These are phyloP conservation scores for Sturnira hondurensis DNA, from an alignment of 2,113 vertebrate species.

Conservation along the genomic window DNA sequence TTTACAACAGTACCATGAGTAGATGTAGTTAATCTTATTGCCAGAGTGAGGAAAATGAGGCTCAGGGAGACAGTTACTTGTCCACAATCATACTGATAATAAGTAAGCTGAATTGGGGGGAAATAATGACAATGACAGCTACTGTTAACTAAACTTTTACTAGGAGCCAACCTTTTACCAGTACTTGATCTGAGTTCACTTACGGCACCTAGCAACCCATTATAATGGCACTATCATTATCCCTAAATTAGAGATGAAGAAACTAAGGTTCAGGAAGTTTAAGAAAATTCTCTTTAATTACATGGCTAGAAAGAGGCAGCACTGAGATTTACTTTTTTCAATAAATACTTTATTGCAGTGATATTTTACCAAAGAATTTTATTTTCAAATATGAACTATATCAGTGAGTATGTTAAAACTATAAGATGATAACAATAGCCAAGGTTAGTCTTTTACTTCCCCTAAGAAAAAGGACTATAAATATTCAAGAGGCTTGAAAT, in stretches of 20 bases:
- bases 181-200: background rate
- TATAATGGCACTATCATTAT: background rate
- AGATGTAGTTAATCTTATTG: background rate
- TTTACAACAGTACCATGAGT: background rate
- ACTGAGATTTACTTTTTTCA: background rate
- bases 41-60: background rate
- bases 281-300: background rate
- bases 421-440: background rate
- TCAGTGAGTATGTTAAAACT: background rate
- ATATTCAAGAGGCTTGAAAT: constrained; percentile 13
- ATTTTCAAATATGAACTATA: background rate
- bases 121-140: background rate
- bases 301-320: background rate
- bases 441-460: background rate
- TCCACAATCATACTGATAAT: background rate
- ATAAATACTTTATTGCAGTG: background rate
- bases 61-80: background rate
- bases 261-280: background rate
- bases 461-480: background rate
- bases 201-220: background rate
- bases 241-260: background rate
- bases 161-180: background rate
- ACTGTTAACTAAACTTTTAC: background rate
- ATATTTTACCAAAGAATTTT: background rate
- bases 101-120: background rate